phyloP scores from a whole-genome alignment of 2,888 invertebrate species.

The Auanema freiburgensis region DNA sequence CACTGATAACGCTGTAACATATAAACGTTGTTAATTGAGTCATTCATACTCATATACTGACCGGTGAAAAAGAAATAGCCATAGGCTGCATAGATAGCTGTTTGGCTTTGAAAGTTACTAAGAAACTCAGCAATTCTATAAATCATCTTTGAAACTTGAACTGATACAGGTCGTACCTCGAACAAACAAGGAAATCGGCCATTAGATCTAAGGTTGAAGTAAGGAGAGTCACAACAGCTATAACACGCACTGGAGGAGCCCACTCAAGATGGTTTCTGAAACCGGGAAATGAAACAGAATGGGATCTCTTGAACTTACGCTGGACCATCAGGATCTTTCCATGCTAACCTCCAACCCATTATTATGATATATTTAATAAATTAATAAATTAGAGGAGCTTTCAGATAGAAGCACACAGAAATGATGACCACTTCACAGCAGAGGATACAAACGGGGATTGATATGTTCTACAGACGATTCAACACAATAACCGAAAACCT shows the following conservation, averaged over 20 bases:
- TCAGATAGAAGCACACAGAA: no score
- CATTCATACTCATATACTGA: neutral
- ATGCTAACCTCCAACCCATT: conserved; percentile 40
- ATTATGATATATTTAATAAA: neutral
- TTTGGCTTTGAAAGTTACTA: conserved; percentile 54
- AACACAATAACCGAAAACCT: no score
- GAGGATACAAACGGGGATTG: no score
- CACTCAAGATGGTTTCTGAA: conserved; percentile 61
- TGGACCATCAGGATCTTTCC: conserved; percentile 37
- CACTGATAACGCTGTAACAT: conserved; percentile 53
- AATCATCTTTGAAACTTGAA: no score
- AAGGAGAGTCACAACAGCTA: conserved; percentile 62
- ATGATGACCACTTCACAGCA: no score
- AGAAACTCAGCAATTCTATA: conserved; percentile 56
- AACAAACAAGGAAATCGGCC: conserved; percentile 63
- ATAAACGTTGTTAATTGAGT: neutral
- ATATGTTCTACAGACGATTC: no score
- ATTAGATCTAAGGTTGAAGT: conserved; percentile 62
- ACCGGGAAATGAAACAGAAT: neutral
- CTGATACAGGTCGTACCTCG: conserved; percentile 26
- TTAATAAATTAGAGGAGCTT: no score
- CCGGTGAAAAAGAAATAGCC: conserved; percentile 63
- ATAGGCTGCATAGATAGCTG: conserved; percentile 46
- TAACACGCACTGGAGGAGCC: conserved; percentile 62
- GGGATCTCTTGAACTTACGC: conserved; percentile 31